Conservation (phyloP, 2,888 invertebrate genomes). For the Cephus pygmeus region DNA sequence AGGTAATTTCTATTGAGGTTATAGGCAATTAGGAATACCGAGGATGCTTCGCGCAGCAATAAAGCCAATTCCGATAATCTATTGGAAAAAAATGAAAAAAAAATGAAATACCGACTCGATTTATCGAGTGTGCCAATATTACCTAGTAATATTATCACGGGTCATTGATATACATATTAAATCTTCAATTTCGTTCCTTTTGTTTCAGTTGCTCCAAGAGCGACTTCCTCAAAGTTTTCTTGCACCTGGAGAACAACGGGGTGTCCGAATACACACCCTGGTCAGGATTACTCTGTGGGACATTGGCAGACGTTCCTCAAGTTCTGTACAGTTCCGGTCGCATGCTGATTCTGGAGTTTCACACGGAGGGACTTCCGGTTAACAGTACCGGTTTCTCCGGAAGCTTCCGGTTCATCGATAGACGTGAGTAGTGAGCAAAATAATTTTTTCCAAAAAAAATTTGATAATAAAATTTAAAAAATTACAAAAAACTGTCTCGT, state of each 20-base stretch:
- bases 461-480: no score
- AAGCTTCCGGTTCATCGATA: constrained; percentile 81
- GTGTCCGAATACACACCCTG: constrained; percentile 83
- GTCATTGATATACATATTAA: no score
- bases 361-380: constrained; percentile 69
- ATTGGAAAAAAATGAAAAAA: background rate
- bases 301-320: constrained; percentile 75
- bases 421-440: constrained; percentile 71
- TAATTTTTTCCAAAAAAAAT: background rate
- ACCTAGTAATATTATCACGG: no score
- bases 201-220: constrained; percentile 79
- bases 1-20: background rate
- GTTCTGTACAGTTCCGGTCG: constrained; percentile 82
- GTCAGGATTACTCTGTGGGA: constrained; percentile 80
- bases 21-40: constrained; percentile 22
- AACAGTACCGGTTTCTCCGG: constrained; percentile 79
- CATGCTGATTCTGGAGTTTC: constrained; percentile 80
- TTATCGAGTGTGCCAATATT: no score
- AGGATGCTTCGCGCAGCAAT: constrained; percentile 48
- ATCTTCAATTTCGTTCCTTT: constrained; percentile 31
- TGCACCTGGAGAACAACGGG: constrained; percentile 77
- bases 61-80: constrained; percentile 40
- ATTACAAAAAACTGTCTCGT: background rate
- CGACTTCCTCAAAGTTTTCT: constrained; percentile 83
- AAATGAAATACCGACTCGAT: no score